These are phyloP conservation scores for Lymantria monacha DNA, from an alignment of 2,888 invertebrate genomes.

Conservation along the genomic window DNA sequence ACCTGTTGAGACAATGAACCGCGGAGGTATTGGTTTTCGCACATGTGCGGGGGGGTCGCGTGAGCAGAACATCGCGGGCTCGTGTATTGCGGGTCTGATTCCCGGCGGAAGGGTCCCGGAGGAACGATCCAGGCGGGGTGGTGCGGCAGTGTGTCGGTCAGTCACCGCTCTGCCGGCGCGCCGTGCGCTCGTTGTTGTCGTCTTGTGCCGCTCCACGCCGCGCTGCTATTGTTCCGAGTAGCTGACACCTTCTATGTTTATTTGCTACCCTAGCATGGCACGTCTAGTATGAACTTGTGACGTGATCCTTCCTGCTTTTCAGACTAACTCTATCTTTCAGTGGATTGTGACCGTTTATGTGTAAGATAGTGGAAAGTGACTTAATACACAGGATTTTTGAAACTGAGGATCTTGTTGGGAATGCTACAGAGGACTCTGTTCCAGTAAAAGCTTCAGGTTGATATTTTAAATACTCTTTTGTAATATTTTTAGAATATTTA, in stretches of 20 bases:
- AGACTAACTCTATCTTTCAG: constrained; percentile 48
- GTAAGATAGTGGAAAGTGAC: constrained; percentile 66
- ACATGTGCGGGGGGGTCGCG: constrained; percentile 49
- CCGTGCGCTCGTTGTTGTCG: constrained; percentile 64
- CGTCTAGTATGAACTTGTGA: constrained; percentile 63
- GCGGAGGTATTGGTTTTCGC: constrained; percentile 44
- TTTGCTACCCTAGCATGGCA: constrained; percentile 58
- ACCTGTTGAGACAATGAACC: constrained; percentile 43
- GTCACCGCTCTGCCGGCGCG: constrained; percentile 78
- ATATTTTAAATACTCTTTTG: neutral
- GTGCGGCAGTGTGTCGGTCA: constrained; percentile 79
- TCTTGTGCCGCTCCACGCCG: constrained; percentile 41
- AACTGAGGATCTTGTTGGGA: constrained; percentile 58
- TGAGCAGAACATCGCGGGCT: constrained; percentile 42
- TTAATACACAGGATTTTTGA: constrained; percentile 58
- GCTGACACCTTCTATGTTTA: constrained; percentile 59
- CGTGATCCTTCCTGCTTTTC: constrained; percentile 56
- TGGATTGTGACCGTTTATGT: constrained; percentile 72
- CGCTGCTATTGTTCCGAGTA: constrained; percentile 53
- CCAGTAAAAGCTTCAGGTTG: constrained; percentile 54
- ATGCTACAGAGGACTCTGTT: constrained; percentile 43
- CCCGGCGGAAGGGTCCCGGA: constrained; percentile 76
- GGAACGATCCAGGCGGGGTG: constrained; percentile 72
- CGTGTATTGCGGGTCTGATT: constrained; percentile 58
- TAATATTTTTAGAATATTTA: neutral